Percentiles rank a stretch among this genome's conserved stretches.
These are phyloP conservation scores for Hemicrepidius hirtus DNA, from an alignment of 2,888 invertebrate species.

Conservation along the genomic window DNA sequence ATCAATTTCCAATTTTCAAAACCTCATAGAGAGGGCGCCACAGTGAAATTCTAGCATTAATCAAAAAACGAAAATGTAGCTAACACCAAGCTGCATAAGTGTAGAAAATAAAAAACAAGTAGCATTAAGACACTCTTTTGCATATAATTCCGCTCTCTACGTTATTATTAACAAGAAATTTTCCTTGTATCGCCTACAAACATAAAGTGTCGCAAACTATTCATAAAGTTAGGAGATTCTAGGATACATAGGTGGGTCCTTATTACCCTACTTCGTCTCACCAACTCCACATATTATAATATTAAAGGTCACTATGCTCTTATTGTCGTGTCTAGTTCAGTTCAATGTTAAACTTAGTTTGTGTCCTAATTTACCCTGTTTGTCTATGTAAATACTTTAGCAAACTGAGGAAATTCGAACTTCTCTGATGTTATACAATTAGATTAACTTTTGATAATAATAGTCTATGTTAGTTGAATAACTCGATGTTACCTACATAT, in stretches of 20 bases:
- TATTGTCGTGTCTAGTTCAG: slow-evolving; percentile 26
- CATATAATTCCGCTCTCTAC: too few species aligned
- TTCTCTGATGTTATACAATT: slow-evolving; percentile 12
- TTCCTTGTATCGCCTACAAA: too few species aligned
- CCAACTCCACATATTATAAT: slow-evolving; percentile 19
- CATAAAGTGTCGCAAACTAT: too few species aligned
- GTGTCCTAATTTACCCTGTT: slow-evolving; percentile 10
- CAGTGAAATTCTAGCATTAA: too few species aligned
- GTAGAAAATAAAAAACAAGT: too few species aligned
- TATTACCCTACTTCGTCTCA: not conserved
- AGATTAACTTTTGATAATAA: slow-evolving; percentile 16
- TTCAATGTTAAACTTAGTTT: slow-evolving; percentile 10
- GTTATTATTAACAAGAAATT: too few species aligned
- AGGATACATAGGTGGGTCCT: not conserved
- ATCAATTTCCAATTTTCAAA: too few species aligned
- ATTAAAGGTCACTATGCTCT: slow-evolving; percentile 13
- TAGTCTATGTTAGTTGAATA: not conserved
- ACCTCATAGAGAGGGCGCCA: too few species aligned
- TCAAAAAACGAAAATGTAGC: too few species aligned
- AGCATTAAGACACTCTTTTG: too few species aligned
- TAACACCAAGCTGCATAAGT: too few species aligned
- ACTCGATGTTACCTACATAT: not conserved
- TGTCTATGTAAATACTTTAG: slow-evolving; percentile 25
- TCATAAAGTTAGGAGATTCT: not conserved
- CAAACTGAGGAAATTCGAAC: slow-evolving; percentile 18